These are phyloP conservation scores for Odontocolon sp. DNA, from an alignment of 2,888 invertebrate species.

Conservation along the genomic window DNA sequence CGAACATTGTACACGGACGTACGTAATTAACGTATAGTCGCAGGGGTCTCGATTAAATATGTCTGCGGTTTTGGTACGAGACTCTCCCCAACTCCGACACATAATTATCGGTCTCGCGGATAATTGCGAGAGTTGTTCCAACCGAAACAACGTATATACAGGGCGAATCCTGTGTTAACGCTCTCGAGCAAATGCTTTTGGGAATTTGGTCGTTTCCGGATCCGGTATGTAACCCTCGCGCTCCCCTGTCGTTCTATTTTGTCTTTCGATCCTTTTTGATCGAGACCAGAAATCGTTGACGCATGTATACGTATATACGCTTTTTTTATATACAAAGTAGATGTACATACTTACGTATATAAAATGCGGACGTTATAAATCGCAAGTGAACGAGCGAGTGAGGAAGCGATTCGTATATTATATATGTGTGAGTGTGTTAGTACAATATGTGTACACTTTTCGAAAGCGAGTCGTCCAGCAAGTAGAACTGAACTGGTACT, in stretches of 20 bases:
- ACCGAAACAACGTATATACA: neutral
- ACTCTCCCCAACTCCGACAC: neutral
- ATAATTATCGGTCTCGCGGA: slow-evolving; percentile 11
- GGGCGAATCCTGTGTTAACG: neutral
- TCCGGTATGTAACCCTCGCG: slow-evolving; percentile 19
- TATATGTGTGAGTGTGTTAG: neutral
- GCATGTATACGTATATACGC: too few relatives aligned
- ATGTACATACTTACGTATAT: too few relatives aligned
- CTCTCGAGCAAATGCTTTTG: neutral
- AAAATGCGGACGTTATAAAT: slow-evolving; percentile 41
- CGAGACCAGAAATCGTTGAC: neutral
- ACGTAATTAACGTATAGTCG: too few relatives aligned
- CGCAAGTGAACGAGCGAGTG: slow-evolving; percentile 14
- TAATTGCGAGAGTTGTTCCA: neutral
- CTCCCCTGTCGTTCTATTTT: neutral
- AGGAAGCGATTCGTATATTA: slow-evolving; percentile 4
- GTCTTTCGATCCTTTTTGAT: slow-evolving; percentile 9
- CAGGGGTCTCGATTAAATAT: too few relatives aligned
- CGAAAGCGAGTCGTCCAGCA: slow-evolving; percentile 8
- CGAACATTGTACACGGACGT: too few relatives aligned
- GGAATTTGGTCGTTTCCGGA: slow-evolving; percentile 36
- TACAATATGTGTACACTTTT: too few relatives aligned
- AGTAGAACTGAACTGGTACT: too few relatives aligned
- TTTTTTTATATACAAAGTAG: too few relatives aligned
- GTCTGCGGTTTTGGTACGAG: neutral